Evolutionary conservation across 2,888 invertebrate genomes (phyloP).

Genomic region (Timema podura): DNA sequence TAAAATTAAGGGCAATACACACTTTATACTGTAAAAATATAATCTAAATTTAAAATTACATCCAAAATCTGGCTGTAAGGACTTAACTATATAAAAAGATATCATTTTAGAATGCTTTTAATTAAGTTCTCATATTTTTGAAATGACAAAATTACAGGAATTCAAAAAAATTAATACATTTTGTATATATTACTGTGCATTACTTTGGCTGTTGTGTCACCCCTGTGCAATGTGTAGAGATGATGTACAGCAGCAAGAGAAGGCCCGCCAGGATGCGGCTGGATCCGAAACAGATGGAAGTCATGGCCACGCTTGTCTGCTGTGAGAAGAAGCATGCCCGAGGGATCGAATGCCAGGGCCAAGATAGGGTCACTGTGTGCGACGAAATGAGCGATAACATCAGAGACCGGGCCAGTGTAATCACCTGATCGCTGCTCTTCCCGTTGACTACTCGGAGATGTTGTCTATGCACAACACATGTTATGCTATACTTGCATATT

Average conservation of each 20-base stretch:
- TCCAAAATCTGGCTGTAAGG: too few species aligned
- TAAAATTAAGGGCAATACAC: too few species aligned
- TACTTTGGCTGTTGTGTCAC: conserved; percentile 94
- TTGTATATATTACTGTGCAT: neutral
- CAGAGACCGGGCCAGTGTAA: conserved; percentile 48
- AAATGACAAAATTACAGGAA: too few species aligned
- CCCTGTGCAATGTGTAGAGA: conserved; percentile 89
- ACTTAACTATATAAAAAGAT: too few species aligned
- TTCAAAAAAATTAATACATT: too few species aligned
- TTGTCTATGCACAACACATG: too few species aligned
- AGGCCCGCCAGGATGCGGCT: conserved; percentile 87
- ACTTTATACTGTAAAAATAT: too few species aligned
- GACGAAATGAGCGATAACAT: conserved; percentile 78
- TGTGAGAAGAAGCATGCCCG: conserved; percentile 83
- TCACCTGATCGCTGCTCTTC: conserved; percentile 14
- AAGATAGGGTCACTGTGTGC: conserved; percentile 87
- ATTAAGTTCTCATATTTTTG: too few species aligned
- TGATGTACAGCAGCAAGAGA: conserved; percentile 88
- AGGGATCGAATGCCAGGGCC: conserved; percentile 84
- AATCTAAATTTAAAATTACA: too few species aligned
- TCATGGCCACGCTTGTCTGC: conserved; percentile 91
- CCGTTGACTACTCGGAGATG: neutral
- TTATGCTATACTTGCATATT: too few species aligned
- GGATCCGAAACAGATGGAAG: conserved; percentile 92
- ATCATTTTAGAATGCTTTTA: too few species aligned